A percentile compares a stretch with the other conserved stretches of the same genome.
These are phyloP conservation scores for Nephrotoma flavescens DNA, from an alignment of 2,888 invertebrate species.

Conservation along the genomic window DNA sequence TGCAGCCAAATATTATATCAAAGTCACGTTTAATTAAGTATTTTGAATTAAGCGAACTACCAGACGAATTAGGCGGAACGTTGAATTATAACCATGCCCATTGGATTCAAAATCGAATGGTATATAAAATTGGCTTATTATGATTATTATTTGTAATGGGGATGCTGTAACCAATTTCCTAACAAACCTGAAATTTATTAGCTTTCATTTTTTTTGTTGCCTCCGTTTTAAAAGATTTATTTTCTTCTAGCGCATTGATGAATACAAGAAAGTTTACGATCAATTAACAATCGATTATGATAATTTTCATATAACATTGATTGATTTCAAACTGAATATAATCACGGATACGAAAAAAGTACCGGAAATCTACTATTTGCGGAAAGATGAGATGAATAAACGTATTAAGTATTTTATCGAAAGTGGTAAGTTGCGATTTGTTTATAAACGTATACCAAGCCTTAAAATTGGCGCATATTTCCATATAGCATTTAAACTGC, in stretches of 20 bases:
- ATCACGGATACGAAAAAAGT: conserved; percentile 41
- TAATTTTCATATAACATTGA: conserved; percentile 40
- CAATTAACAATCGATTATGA: conserved; percentile 44
- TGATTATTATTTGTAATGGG: neutral
- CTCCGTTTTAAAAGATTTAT: neutral
- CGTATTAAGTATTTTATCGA: conserved; percentile 34
- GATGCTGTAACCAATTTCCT: neutral
- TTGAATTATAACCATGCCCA: conserved; percentile 54
- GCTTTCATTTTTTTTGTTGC: neutral
- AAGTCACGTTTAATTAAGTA: conserved; percentile 50
- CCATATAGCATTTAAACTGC: neutral
- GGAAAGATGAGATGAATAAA: conserved; percentile 36
- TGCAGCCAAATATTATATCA: conserved; percentile 54
- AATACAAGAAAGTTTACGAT: conserved; percentile 45
- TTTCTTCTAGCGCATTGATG: conserved; percentile 44
- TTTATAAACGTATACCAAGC: neutral
- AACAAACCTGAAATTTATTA: neutral
- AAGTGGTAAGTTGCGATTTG: conserved; percentile 29
- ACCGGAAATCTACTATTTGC: conserved; percentile 37
- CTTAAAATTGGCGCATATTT: neutral
- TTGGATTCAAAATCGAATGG: conserved; percentile 64
- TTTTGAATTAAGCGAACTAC: conserved; percentile 53
- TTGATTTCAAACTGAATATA: conserved; percentile 37
- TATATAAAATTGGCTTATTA: conserved; percentile 27
- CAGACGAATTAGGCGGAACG: conserved; percentile 55